phyloP scores from a whole-genome alignment of 2,888 invertebrate species.

The Eretmocerus hayati region DNA sequence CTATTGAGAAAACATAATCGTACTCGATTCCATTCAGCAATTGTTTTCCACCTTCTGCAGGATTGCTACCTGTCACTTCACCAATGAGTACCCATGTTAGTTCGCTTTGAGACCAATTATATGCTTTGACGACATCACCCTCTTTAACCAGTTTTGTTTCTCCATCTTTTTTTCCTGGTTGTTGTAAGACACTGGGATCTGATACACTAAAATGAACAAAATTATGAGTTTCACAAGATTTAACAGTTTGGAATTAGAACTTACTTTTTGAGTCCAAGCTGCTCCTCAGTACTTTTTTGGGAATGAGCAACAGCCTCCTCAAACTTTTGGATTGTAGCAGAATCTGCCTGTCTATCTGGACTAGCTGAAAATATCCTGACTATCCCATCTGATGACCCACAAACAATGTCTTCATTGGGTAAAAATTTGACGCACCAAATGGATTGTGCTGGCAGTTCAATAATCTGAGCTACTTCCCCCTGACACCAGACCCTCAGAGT shows the following conservation, averaged over 20 bases:
- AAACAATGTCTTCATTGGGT: constrained; percentile 81
- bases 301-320: constrained; percentile 61
- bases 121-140: constrained; percentile 67
- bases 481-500: constrained; percentile 74
- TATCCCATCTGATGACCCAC: constrained; percentile 71
- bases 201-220: constrained; percentile 57
- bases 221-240: not conserved
- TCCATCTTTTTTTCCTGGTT: constrained; percentile 74
- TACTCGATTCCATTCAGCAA: constrained; percentile 84
- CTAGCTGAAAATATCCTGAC: constrained; percentile 79
- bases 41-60: constrained; percentile 64
- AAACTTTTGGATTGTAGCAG: constrained; percentile 56
- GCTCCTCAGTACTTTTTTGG: constrained; percentile 57
- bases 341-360: constrained; percentile 62
- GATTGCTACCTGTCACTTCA: constrained; percentile 76
- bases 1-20: constrained; percentile 94
- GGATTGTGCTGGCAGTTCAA: constrained; percentile 76
- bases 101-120: constrained; percentile 64
- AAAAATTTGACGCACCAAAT: constrained; percentile 82
- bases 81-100: constrained; percentile 79
- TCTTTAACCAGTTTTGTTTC: constrained; percentile 79
- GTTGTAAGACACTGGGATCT: constrained; percentile 67
- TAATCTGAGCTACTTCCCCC: constrained; percentile 57
- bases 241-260: constrained; percentile 32
- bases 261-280: constrained; percentile 78